phyloP scores from a whole-genome alignment of 2,113 vertebrate species.

The Neogobius melanostomus region DNA sequence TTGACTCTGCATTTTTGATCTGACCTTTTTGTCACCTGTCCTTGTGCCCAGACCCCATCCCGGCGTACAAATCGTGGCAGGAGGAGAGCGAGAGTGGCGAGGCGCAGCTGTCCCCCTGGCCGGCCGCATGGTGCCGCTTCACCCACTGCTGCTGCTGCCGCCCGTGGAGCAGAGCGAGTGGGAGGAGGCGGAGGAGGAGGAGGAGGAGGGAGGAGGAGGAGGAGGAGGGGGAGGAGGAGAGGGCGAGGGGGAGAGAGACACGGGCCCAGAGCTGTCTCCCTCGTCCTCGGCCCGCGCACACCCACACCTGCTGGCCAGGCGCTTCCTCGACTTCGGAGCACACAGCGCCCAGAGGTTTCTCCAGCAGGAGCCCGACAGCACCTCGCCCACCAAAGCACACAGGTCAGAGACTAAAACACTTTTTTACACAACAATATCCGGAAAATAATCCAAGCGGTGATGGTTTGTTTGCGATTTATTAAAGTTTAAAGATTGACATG shows the following conservation, averaged over 20 bases:
- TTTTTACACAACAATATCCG: no score
- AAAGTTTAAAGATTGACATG: no score
- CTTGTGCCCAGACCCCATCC: constrained; percentile 86
- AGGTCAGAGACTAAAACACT: constrained; percentile 70
- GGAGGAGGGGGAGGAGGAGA: constrained; percentile 66
- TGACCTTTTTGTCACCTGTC: background rate
- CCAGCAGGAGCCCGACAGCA: constrained; percentile 85
- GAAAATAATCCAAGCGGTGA: no score
- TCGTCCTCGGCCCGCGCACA: constrained; percentile 73
- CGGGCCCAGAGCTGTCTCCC: constrained; percentile 72
- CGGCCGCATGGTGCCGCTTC: constrained; percentile 90
- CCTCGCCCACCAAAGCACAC: constrained; percentile 88
- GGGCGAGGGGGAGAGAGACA: constrained; percentile 69
- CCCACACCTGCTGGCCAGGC: constrained; percentile 83
- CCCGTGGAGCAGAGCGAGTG: constrained; percentile 71
- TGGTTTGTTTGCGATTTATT: no score
- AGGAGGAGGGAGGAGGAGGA: constrained; percentile 76
- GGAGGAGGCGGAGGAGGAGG: constrained; percentile 71
- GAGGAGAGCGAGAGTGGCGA: constrained; percentile 91
- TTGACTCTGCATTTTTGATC: background rate
- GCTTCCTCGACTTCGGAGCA: constrained; percentile 89
- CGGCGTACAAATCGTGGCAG: constrained; percentile 95
- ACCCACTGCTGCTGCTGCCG: constrained; percentile 82
- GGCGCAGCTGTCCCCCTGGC: constrained; percentile 94
- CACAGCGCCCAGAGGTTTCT: constrained; percentile 91